phyloP scores from a whole-genome alignment of 2,113 vertebrate genomes.

The Caranx melampygus region DNA sequence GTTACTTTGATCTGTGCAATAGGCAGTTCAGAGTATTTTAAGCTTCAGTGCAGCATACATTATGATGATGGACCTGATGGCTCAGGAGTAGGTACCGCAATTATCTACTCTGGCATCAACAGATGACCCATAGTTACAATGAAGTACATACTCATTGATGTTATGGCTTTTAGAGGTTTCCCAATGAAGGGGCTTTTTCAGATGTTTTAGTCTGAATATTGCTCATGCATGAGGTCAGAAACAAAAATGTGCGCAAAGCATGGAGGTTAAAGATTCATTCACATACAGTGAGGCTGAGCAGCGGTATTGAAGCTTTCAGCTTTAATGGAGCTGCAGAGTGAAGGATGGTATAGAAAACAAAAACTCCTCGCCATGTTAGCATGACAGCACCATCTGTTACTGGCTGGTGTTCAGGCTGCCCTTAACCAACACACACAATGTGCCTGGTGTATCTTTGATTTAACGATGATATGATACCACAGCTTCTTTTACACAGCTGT shows the following conservation, averaged over 20 bases:
- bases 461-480: constrained; percentile 32
- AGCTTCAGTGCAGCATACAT: constrained; percentile 18
- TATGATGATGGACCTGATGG: constrained; percentile 28
- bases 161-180: constrained; percentile 28
- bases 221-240: constrained; percentile 27
- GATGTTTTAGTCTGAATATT: constrained; percentile 14
- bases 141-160: neutral
- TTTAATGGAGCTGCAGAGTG: constrained; percentile 21
- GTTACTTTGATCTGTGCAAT: constrained; percentile 16
- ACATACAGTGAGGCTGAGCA: neutral
- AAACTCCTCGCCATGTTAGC: constrained; percentile 43
- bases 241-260: neutral
- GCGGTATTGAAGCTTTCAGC: neutral
- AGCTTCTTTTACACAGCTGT: constrained; percentile 24
- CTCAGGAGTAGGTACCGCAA: constrained; percentile 16
- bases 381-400: constrained; percentile 75
- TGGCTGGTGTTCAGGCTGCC: constrained; percentile 69
- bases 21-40: constrained; percentile 17
- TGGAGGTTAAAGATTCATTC: constrained; percentile 2
- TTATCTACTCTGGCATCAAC: constrained; percentile 31
- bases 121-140: constrained; percentile 7
- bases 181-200: neutral
- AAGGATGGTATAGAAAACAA: constrained; percentile 18
- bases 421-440: constrained; percentile 64
- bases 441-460: constrained; percentile 59